Percentiles rank a stretch among this genome's conserved stretches.
Conservation (phyloP, 2,888 invertebrate genomes). For the Erebia aethiops region DNA sequence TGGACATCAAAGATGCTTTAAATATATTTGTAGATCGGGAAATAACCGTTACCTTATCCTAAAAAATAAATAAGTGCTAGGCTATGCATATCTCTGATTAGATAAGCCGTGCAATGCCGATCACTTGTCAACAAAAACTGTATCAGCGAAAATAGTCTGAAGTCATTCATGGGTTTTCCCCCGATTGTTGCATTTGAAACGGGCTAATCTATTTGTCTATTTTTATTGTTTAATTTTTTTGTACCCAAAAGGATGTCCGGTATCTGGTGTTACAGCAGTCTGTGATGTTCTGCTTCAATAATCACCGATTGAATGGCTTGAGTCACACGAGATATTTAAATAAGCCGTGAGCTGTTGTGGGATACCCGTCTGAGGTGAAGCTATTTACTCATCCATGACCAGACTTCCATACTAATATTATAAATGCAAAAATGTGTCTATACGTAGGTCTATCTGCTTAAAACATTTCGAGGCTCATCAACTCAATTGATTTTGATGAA, state of each 20-base stretch:
- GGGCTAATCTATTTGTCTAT: conserved; percentile 55
- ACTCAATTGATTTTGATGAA: too few species aligned
- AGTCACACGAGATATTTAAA: background rate
- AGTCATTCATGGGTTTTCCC: conserved; percentile 51
- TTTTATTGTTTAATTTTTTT: conserved; percentile 40
- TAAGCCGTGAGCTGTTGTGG: too few species aligned
- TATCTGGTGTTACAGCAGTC: conserved; percentile 20
- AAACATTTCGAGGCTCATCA: too few species aligned
- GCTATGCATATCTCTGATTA: conserved; percentile 31
- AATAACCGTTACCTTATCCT: conserved; percentile 24
- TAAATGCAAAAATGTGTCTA: too few species aligned
- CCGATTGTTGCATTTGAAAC: conserved; percentile 57
- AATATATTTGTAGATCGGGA: conserved; percentile 8
- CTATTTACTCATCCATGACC: too few species aligned
- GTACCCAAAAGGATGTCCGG: conserved; percentile 59
- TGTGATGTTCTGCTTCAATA: conserved; percentile 14
- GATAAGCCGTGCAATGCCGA: conserved; percentile 28
- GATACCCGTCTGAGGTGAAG: too few species aligned
- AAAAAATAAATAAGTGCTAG: conserved; percentile 20
- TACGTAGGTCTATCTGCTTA: too few species aligned
- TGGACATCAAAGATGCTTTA: too few species aligned
- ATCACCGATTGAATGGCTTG: background rate
- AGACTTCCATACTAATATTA: too few species aligned
- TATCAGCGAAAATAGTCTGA: conserved; percentile 28
- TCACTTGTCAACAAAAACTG: conserved; percentile 24